Conservation (phyloP, 2,113 vertebrate genomes). For the Salvelinus fontinalis region DNA sequence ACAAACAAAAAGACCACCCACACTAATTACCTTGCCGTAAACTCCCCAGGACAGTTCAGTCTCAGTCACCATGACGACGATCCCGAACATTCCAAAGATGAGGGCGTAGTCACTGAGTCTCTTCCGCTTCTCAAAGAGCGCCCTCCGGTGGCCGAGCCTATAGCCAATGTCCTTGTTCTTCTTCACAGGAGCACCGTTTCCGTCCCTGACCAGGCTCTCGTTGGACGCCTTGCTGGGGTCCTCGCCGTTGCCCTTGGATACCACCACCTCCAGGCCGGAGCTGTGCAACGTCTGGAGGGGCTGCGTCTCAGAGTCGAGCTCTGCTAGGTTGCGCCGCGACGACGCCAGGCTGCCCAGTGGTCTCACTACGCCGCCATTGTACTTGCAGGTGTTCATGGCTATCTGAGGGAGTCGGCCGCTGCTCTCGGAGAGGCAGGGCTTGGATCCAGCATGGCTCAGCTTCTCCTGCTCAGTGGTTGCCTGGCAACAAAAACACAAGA, state of each 20-base stretch:
- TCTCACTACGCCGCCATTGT: conserved; percentile 85
- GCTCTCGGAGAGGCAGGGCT: conserved; percentile 73
- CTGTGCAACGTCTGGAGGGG: conserved; percentile 77
- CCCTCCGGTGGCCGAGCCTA: conserved; percentile 86
- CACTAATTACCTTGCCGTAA: conserved; percentile 77
- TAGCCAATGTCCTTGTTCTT: conserved; percentile 83
- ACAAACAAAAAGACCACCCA: neutral
- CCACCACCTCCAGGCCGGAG: conserved; percentile 84
- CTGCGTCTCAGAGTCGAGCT: conserved; percentile 80
- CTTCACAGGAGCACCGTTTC: conserved; percentile 60
- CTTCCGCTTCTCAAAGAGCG: conserved; percentile 89
- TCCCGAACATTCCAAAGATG: conserved; percentile 94
- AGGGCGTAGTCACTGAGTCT: conserved; percentile 91
- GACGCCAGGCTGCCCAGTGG: conserved; percentile 79
- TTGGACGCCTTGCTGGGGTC: conserved; percentile 73
- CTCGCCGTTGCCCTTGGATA: conserved; percentile 77
- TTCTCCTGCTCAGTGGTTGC: conserved; percentile 71
- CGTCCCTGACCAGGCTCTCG: conserved; percentile 65
- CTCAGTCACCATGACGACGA: conserved; percentile 94
- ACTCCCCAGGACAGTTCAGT: conserved; percentile 93
- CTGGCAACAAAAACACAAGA: conserved; percentile 51
- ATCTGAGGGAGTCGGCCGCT: conserved; percentile 78
- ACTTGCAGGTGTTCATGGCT: conserved; percentile 92
- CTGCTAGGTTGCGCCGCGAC: conserved; percentile 74
- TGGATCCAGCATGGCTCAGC: conserved; percentile 87